A percentile compares a stretch with the other conserved stretches of the same genome.
Evolutionary conservation across 2,113 vertebrate genomes (phyloP).

Genomic region (Acrocephalus arundinaceus): DNA sequence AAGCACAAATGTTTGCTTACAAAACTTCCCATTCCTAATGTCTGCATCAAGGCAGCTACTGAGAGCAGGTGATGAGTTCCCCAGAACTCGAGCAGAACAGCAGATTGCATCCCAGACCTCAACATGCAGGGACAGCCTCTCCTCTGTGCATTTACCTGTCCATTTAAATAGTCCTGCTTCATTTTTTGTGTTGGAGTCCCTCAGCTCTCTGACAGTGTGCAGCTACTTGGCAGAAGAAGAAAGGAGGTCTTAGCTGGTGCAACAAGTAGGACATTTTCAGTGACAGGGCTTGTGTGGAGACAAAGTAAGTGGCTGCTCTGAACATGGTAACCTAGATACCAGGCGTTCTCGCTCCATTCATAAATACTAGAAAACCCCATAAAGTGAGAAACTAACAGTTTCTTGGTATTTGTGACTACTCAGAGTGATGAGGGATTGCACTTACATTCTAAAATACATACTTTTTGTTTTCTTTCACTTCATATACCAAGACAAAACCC

Average conservation of each 20-base stretch:
- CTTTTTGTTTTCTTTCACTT: not conserved
- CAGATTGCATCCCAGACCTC: not conserved
- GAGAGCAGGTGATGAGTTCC: not conserved
- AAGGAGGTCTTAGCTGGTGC: not conserved
- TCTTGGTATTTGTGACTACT: not conserved
- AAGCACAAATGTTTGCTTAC: not conserved
- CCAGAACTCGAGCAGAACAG: not conserved
- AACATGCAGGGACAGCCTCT: not conserved
- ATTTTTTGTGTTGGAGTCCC: not conserved
- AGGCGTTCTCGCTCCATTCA: not conserved
- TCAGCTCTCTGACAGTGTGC: not conserved
- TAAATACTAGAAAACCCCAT: not conserved
- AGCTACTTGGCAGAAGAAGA: conserved; percentile 14
- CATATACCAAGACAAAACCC: not conserved
- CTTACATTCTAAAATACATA: not conserved
- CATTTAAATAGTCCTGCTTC: not conserved
- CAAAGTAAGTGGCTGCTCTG: not conserved
- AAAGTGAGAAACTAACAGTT: not conserved
- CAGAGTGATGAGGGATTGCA: not conserved
- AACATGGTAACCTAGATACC: not conserved
- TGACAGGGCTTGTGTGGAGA: not conserved
- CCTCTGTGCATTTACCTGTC: not conserved
- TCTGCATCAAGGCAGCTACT: not conserved
- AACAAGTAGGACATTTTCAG: not conserved
- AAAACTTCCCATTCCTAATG: not conserved